Base-by-base conservation (phyloP, 2,888 invertebrate genomes). In the Caenorhabditis sp. region DNA sequence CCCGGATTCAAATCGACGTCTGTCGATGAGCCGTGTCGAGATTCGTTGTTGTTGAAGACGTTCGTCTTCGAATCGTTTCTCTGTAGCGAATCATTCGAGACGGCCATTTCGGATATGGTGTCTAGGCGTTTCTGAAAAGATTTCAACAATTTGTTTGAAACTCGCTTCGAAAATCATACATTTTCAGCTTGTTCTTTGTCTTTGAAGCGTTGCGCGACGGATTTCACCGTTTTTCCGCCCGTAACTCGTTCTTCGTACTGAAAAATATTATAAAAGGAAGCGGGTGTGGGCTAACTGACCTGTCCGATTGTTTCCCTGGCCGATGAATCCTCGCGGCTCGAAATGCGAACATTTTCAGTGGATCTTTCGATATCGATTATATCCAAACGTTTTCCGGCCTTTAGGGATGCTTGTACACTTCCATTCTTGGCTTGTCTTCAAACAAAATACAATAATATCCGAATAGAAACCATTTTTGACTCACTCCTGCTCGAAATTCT, bases 1-100 rank as follows among this genome's bases (percentile, higher is more conserved):
- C 79, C 82, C 55, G 82, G 82, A 63, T 82, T 82, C 24, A 80
- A 56, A 56, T 82, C 82, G 15, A 80, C 78, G 53, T 82, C 82
- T 26, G 52, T 43, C 17, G 35, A 32, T 3, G 45, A 32, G 6
- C 37, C 22, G 15, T 22, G 20, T 45, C 52, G 70, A 3, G 32
- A 30, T 15, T 55, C 48, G 2, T 39, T 37, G 11, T 58, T 58
- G 41, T 53, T 66, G 71, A 71, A 77, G 7, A 77, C 76, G 50
- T 77, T 77, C 13, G 65, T 77, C 76, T 82, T 82, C 4, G 82
- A 82, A 50, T 82, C 82, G 27, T 82, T 82, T 26, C 82, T 26
- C 26, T 80, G 80, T 9, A 82, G 59, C 9, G 77, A 63, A 13
- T 76, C 82, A 9, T 39, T 73, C 2, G 81, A 79, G 8, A 65